Evolutionary conservation across 1,140 invertebrate genomes (phyloP).

Genomic region (Leucophenga varia): DNA sequence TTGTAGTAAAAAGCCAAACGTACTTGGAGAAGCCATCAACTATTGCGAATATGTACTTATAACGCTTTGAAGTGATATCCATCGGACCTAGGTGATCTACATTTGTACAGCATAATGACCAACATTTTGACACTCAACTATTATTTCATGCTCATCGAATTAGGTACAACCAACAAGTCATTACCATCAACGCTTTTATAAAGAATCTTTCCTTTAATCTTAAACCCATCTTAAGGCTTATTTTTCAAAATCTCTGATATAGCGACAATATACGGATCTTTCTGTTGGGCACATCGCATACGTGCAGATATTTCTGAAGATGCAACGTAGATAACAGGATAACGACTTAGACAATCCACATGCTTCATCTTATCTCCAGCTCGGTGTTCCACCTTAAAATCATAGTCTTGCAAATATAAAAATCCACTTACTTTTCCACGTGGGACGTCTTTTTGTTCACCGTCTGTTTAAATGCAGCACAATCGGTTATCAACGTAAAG

Average conservation of each 20-base stretch:
- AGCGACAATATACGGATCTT: constrained; percentile 1
- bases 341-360: constrained; percentile 54
- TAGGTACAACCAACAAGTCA: too few species aligned
- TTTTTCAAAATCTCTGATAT: constrained; percentile 3
- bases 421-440: constrained; percentile 7
- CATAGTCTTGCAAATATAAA: constrained; percentile 15
- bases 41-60: too few species aligned
- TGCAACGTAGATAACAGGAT: constrained; percentile 23
- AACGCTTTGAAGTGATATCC: too few species aligned
- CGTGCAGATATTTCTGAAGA: constrained; percentile 3
- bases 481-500: constrained; percentile 29
- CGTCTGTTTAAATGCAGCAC: constrained; percentile 37
- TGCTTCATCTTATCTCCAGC: constrained; percentile 45
- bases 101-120: too few species aligned
- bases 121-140: too few species aligned
- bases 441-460: constrained; percentile 31
- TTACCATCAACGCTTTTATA: constrained; percentile 2
- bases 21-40: too few species aligned
- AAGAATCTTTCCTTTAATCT: constrained; percentile 1
- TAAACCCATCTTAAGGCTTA: background rate
- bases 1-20: too few species aligned
- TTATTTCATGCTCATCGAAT: too few species aligned
- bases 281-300: too few species aligned
- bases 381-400: constrained; percentile 49
- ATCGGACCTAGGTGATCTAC: too few species aligned